Conservation (phyloP, 2,797 vertebrate species). For the Argentina silus region DNA sequence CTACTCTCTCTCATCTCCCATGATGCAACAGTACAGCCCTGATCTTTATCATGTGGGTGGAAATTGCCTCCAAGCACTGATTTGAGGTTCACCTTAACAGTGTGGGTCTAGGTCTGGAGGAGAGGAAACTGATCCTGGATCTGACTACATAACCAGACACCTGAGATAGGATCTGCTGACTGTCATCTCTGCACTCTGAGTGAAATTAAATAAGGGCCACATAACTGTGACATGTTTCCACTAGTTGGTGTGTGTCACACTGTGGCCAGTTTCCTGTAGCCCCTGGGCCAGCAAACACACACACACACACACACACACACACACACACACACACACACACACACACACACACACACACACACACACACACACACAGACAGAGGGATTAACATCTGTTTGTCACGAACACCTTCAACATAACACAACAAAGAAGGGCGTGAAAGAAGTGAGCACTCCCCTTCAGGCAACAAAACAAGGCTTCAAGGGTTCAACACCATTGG, state of each 20-base stretch:
- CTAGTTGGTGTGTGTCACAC: slow-evolving; percentile 25
- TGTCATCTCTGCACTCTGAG: slow-evolving; percentile 27
- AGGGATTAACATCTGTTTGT: slow-evolving; percentile 6
- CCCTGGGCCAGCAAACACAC: neutral
- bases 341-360: neutral
- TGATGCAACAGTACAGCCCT: slow-evolving; percentile 1
- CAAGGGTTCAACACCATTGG: too few relatives aligned
- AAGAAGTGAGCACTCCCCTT: neutral
- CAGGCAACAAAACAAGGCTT: neutral
- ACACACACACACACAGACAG: neutral
- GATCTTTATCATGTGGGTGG: neutral
- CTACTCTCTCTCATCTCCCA: neutral
- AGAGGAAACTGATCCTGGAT: neutral
- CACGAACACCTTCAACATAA: neutral
- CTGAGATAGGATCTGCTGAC: slow-evolving; percentile 21
- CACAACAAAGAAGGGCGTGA: neutral
- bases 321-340: neutral
- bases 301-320: neutral
- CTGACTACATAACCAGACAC: neutral
- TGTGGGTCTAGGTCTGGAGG: too few relatives aligned
- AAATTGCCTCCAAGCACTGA: neutral
- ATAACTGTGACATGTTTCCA: slow-evolving; percentile 13
- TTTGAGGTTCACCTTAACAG: neutral
- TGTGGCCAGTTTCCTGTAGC: neutral
- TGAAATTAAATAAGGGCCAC: slow-evolving; percentile 17